Evolutionary conservation across 35 echinoderm and acorn worm genomes (phyloP).

Genomic region (Amphiura filiformis): DNA sequence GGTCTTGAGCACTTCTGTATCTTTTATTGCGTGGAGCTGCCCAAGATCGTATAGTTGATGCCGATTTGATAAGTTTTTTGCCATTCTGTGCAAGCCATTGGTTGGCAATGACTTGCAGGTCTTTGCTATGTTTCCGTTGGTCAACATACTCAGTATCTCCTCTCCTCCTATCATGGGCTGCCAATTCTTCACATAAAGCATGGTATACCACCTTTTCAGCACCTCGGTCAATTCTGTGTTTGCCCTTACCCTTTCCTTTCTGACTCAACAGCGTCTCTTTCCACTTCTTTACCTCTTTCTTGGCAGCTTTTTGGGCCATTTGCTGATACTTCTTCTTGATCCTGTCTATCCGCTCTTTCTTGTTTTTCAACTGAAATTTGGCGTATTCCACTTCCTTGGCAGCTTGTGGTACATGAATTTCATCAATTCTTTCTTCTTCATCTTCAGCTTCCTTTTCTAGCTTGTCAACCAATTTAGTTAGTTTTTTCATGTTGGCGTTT

Average conservation of each 20-base stretch:
- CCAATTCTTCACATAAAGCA: not conserved
- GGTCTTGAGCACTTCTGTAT: not conserved
- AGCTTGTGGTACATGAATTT: no score
- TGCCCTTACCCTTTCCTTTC: not conserved
- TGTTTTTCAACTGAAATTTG: no score
- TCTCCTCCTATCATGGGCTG: not conserved
- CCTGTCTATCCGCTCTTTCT: no score
- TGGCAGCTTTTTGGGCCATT: no score
- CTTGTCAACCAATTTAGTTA: no score
- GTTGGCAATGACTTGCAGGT: not conserved
- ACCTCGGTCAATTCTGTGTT: not conserved
- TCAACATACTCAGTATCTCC: not conserved
- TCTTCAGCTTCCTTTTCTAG: no score
- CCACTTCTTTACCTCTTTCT: no score
- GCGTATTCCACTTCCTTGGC: no score
- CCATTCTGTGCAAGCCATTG: not conserved
- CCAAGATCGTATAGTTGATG: constrained; percentile 5
- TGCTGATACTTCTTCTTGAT: no score
- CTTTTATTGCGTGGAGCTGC: not conserved
- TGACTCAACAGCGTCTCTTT: not conserved
- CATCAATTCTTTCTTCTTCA: no score
- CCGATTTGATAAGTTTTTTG: not conserved
- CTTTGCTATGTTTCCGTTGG: not conserved
- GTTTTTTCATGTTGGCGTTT: no score
- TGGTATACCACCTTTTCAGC: not conserved